These are phyloP conservation scores for Brachymystax lenok DNA, from an alignment of 2,797 vertebrate genomes.

Conservation along the genomic window DNA sequence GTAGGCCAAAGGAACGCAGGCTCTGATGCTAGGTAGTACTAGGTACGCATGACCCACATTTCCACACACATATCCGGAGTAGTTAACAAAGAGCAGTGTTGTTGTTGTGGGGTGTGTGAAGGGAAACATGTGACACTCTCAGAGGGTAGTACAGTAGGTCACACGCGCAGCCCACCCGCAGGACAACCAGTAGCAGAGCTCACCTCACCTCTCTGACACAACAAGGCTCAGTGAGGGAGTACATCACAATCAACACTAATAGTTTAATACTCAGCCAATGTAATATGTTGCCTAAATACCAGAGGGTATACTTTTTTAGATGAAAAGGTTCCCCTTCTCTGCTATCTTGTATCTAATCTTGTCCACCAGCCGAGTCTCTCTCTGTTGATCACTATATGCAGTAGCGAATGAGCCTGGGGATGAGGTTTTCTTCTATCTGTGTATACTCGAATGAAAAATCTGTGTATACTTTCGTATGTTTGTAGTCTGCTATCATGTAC, in stretches of 20 bases:
- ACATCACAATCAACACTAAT: not conserved
- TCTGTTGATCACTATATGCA: not conserved
- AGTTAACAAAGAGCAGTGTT: not conserved
- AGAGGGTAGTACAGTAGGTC: slow-evolving; percentile 1
- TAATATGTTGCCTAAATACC: not conserved
- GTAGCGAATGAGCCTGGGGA: not conserved
- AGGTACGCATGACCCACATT: not conserved
- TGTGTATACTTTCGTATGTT: not conserved
- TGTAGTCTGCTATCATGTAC: not conserved
- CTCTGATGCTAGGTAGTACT: not conserved
- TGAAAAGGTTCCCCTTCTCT: not conserved
- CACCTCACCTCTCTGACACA: slow-evolving; percentile 3
- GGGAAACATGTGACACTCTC: slow-evolving; percentile 7
- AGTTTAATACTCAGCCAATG: not conserved
- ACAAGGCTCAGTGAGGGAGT: not conserved
- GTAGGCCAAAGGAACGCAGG: not conserved
- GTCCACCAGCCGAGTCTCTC: not conserved
- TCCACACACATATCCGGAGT: not conserved
- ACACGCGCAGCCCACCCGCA: not conserved
- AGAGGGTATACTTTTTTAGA: not conserved
- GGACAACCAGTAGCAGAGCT: slow-evolving; percentile 5
- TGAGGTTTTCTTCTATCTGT: not conserved
- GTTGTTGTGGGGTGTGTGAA: slow-evolving; percentile 1
- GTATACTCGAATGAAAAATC: not conserved
- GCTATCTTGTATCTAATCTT: not conserved